These are phyloP conservation scores for Pterocles orientalis DNA, from an alignment of 2,113 vertebrate species.

Conservation along the genomic window DNA sequence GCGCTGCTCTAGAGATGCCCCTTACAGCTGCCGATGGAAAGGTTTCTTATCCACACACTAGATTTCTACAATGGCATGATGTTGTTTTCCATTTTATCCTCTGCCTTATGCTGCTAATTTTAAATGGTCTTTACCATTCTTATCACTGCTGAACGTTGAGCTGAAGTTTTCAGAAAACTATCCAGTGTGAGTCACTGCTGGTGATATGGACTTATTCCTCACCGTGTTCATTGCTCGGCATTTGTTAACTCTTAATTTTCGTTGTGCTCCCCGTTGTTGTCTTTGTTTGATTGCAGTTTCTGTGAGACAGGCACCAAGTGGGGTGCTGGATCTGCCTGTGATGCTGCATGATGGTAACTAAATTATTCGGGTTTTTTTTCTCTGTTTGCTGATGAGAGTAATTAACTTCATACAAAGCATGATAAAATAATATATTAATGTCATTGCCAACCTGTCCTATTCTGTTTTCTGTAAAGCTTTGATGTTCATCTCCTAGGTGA, in stretches of 20 bases:
- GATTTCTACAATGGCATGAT: not conserved
- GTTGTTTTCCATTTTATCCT: not conserved
- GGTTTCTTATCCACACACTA: not conserved
- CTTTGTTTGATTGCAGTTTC: conserved; percentile 4
- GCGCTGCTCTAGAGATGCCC: not conserved
- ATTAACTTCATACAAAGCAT: not conserved
- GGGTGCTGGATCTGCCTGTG: not conserved
- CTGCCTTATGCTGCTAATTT: not conserved
- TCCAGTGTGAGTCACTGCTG: not conserved
- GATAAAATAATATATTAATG: not conserved
- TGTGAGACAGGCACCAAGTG: not conserved
- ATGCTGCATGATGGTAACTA: not conserved
- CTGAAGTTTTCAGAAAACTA: conserved; percentile 8
- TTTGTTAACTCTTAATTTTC: conserved; percentile 32
- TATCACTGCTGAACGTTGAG: not conserved
- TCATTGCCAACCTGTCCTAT: not conserved
- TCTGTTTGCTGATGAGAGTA: not conserved
- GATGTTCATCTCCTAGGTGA: not conserved
- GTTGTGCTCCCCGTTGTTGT: not conserved
- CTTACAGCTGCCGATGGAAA: not conserved
- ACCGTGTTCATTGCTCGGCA: not conserved
- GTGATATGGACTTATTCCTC: not conserved
- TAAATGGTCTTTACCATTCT: conserved; percentile 34
- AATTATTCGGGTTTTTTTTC: not conserved
- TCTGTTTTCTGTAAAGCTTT: not conserved